Evolutionary conservation across 2,113 vertebrate genomes (phyloP), one percentile per base, ranked within the genome.

Genomic region (Spheniscus mendiculus): DNA sequence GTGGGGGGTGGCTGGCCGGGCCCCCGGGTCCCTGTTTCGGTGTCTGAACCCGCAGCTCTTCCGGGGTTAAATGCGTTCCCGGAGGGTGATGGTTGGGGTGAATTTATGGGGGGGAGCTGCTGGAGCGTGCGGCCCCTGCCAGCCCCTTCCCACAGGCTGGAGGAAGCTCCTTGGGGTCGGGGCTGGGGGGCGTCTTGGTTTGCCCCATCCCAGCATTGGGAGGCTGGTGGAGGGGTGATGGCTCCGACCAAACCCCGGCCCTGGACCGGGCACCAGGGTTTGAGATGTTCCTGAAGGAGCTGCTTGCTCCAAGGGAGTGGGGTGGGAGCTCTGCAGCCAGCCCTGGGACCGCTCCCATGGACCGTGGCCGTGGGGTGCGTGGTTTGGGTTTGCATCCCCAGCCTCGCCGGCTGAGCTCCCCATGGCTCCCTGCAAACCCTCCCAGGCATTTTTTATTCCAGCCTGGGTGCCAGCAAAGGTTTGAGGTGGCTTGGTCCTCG

Each of bases 261-360:
- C 67, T 42, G 16, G 49, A 12, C 8, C 0, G 3, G 59, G 21
- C 20, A 7, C 0, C 2, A 5, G 17, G 27, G 8, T 25, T 53
- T 17, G 53, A 40, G 52, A 8, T 3, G 2, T 3, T 27, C 26
- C 62, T 27, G 2, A n/a, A 61, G 62, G 29, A 53, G 30, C 18
- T 13, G 0, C 42, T 23, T 26, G 12, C 22, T n/a, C 32, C 7
- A 8, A 1, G 25, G 19, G 34, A 45, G 36, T 0, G 5, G 23
- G 55, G 27, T 20, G 15, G n/a, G 50, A 63, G 40, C 53, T 52
- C 65, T 44, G 29, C 50, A 76, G 58, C 22, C 26, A 1, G 5
- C 26, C 32, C 38, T 50, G 66, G 45, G 25, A 16, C 20, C 3
- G 14, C 15, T 25, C 9, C 49, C 6, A 6, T 4, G 6, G 44